phyloP scores from a whole-genome alignment of 2,888 invertebrate species.

The Drosophila koepferae region DNA sequence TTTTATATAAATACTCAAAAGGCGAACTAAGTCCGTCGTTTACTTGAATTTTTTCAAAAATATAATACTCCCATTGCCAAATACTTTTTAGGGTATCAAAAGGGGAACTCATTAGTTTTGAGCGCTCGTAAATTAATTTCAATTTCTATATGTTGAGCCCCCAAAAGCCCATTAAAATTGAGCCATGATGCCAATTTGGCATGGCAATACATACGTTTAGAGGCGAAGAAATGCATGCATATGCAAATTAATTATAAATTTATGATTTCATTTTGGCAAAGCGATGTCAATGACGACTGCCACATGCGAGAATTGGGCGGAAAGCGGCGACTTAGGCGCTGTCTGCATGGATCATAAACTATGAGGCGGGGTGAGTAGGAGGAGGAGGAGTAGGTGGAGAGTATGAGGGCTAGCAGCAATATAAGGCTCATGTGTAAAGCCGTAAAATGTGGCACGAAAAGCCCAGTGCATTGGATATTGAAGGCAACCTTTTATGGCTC shows the following conservation, averaged over 20 bases:
- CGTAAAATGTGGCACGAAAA: slow-evolving; percentile 65
- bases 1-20: no score
- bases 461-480: slow-evolving; percentile 62
- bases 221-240: slow-evolving; percentile 44
- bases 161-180: slow-evolving; percentile 65
- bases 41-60: no score
- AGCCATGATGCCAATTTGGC: slow-evolving; percentile 76
- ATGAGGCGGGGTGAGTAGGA: background rate
- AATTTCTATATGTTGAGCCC: slow-evolving; percentile 19
- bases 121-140: slow-evolving; percentile 57
- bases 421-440: slow-evolving; percentile 72
- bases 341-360: slow-evolving; percentile 67
- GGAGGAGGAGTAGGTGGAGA: background rate
- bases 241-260: slow-evolving; percentile 80
- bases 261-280: slow-evolving; percentile 71
- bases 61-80: background rate
- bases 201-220: slow-evolving; percentile 41
- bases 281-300: slow-evolving; percentile 29
- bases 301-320: background rate
- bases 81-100: background rate
- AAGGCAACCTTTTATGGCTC: slow-evolving; percentile 71
- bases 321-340: slow-evolving; percentile 42
- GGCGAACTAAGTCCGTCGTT: no score
- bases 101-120: slow-evolving; percentile 46
- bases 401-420: slow-evolving; percentile 16